phyloP scores from a whole-genome alignment of 2,113 vertebrate species.

The Rhagologus leucostigma region DNA sequence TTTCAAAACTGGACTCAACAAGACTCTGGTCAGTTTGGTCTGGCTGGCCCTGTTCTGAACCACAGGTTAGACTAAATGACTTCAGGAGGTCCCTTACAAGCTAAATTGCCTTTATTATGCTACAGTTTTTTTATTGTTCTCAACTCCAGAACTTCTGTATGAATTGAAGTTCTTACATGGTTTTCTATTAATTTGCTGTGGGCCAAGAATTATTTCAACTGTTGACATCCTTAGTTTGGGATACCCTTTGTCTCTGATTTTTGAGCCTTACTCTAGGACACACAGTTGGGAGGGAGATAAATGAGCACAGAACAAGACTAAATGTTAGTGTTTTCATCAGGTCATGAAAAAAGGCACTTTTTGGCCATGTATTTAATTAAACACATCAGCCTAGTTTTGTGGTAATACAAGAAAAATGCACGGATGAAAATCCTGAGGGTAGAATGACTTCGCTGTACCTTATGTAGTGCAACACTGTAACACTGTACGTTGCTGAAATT shows the following conservation, averaged over 20 bases:
- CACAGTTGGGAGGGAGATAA: background rate
- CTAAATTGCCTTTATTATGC: background rate
- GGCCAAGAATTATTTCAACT: background rate
- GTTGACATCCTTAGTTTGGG: background rate
- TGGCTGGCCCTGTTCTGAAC: background rate
- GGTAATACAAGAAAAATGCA: background rate
- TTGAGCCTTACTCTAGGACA: background rate
- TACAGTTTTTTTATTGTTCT: background rate
- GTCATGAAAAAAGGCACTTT: background rate
- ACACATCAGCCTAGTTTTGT: background rate
- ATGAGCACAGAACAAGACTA: background rate
- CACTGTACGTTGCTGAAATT: background rate
- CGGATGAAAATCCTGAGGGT: background rate
- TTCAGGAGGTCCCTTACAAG: background rate
- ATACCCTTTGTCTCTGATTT: background rate
- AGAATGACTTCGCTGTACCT: background rate
- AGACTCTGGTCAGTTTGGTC: background rate
- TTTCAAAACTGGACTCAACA: background rate
- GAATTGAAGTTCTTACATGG: background rate
- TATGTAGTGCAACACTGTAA: background rate
- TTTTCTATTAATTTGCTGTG: background rate
- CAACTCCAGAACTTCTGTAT: background rate
- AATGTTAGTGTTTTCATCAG: background rate
- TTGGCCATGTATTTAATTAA: background rate
- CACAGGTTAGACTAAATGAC: background rate